phyloP scores from a whole-genome alignment of 1,140 invertebrate genomes.

The Lucilia sericata region DNA sequence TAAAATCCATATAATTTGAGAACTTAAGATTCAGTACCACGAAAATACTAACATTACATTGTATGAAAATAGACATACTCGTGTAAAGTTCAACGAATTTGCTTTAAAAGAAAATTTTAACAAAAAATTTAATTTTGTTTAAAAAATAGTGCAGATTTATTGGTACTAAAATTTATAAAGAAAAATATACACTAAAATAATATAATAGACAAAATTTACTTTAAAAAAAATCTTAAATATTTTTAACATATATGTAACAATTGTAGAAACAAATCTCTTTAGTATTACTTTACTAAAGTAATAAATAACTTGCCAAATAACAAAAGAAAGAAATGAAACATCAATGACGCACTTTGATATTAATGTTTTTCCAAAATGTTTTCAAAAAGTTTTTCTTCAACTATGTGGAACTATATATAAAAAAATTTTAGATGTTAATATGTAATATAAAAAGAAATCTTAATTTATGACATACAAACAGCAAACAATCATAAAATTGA shows the following conservation, averaged over 20 bases:
- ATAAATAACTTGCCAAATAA: background rate
- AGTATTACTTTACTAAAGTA: background rate
- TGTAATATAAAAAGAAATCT: background rate
- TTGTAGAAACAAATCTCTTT: background rate
- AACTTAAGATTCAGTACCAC: background rate
- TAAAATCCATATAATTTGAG: constrained; percentile 20
- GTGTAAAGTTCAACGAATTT: constrained; percentile 24
- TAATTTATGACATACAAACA: too few relatives aligned
- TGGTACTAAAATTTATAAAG: background rate
- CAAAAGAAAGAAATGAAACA: background rate
- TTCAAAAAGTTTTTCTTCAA: too few relatives aligned
- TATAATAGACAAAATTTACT: background rate
- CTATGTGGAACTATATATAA: too few relatives aligned
- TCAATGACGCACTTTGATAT: constrained; percentile 1
- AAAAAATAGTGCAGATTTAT: too few relatives aligned
- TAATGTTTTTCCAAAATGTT: background rate
- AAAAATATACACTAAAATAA: background rate
- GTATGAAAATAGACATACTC: constrained; percentile 29
- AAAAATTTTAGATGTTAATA: too few relatives aligned
- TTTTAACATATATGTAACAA: background rate
- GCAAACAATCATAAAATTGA: constrained; percentile 17
- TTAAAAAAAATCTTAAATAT: background rate
- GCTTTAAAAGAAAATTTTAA: background rate
- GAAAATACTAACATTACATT: constrained; percentile 31
- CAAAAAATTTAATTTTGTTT: too few relatives aligned